Evolutionary conservation across 2,888 invertebrate genomes (phyloP).

Genomic region (Pammene fasciana): DNA sequence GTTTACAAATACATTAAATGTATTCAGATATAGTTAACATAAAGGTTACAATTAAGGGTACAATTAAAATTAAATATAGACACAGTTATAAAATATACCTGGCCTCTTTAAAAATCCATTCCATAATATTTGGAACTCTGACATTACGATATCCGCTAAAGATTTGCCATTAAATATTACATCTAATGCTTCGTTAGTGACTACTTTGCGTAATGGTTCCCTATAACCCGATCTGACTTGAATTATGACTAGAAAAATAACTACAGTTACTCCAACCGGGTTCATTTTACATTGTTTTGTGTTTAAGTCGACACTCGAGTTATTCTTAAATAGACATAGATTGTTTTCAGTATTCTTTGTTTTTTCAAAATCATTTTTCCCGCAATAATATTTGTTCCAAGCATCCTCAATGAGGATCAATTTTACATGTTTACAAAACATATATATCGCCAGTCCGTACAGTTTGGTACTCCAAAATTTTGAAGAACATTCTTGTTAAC

Average conservation of each 20-base stretch:
- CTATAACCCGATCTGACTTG: background rate
- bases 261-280: background rate
- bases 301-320: background rate
- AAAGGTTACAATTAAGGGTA: no score
- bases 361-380: constrained; percentile 14
- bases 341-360: background rate
- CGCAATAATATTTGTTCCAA: constrained; percentile 12
- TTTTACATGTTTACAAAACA: constrained; percentile 9
- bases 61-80: background rate
- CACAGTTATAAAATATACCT: background rate
- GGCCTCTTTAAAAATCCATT: constrained; percentile 14
- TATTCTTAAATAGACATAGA: background rate
- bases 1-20: no score
- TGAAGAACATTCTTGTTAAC: no score
- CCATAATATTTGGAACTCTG: constrained; percentile 23
- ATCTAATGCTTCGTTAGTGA: constrained; percentile 19
- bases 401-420: constrained; percentile 8
- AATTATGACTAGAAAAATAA: background rate
- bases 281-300: constrained; percentile 1
- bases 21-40: no score
- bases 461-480: background rate
- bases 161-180: constrained; percentile 4
- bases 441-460: background rate
- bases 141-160: constrained; percentile 9
- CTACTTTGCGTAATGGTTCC: constrained; percentile 9